Conservation (phyloP, 2,797 vertebrate genomes). For the Enteromius treurensis region DNA sequence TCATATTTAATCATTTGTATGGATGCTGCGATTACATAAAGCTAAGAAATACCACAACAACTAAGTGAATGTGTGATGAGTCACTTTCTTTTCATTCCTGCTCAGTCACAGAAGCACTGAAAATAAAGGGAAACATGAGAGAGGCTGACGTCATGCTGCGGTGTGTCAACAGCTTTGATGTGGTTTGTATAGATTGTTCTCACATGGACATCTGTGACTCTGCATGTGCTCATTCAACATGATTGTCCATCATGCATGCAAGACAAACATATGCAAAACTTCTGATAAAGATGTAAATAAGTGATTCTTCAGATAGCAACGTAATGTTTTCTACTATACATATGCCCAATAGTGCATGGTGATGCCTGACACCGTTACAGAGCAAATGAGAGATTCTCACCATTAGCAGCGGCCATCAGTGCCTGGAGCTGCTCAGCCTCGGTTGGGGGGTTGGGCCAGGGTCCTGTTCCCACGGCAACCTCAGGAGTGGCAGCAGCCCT, state of each 20-base stretch:
- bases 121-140: constrained; percentile 27
- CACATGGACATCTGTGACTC: constrained; percentile 12
- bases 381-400: constrained; percentile 74
- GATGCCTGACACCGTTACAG: background rate
- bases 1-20: too few species aligned
- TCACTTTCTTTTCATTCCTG: constrained; percentile 13
- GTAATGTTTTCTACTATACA: background rate
- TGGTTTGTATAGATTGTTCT: constrained; percentile 20
- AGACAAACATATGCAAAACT: constrained; percentile 4
- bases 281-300: background rate
- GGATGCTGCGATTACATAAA: too few species aligned
- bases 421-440: constrained; percentile 98
- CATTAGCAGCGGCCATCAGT: constrained; percentile 95
- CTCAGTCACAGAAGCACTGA: constrained; percentile 44
- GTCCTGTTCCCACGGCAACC: constrained; percentile 93
- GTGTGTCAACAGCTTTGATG: background rate
- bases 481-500: constrained; percentile 85
- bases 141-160: constrained; percentile 25
- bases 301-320: background rate
- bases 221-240: constrained; percentile 19
- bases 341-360: background rate
- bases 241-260: background rate
- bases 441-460: constrained; percentile 97
- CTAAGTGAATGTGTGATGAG: constrained; percentile 9
- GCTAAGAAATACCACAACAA: background rate